phyloP scores from a whole-genome alignment of 2,113 vertebrate genomes.

The Centropus bengalensis region DNA sequence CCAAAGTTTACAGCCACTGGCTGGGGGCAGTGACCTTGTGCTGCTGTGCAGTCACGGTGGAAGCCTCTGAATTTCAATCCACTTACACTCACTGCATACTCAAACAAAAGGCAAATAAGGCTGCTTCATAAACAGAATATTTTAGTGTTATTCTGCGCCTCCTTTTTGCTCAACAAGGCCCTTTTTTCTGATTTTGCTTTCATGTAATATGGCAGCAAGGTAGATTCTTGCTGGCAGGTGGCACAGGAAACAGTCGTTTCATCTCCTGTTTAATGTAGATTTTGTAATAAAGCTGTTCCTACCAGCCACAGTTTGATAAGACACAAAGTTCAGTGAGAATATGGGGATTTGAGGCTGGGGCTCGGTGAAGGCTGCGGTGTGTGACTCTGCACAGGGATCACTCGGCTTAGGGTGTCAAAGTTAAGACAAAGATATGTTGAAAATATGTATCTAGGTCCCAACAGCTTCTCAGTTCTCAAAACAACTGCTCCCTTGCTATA shows the following conservation, averaged over 20 bases:
- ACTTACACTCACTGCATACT: not conserved
- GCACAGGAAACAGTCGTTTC: not conserved
- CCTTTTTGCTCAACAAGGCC: not conserved
- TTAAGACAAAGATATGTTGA: not conserved
- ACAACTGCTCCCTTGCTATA: not conserved
- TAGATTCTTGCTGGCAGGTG: not conserved
- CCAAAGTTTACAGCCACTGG: not conserved
- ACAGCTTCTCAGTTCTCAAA: not conserved
- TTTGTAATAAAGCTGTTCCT: conserved; percentile 12
- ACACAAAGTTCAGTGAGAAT: not conserved
- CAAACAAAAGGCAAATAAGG: not conserved
- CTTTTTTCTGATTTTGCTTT: not conserved
- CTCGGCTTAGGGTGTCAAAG: not conserved
- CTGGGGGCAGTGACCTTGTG: not conserved
- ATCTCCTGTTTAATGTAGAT: not conserved
- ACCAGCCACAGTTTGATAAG: not conserved
- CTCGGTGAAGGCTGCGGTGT: not conserved
- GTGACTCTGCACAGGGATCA: not conserved
- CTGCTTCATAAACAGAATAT: not conserved
- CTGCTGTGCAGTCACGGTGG: not conserved
- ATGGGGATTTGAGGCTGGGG: not conserved
- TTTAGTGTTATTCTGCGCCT: not conserved
- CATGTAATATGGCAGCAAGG: not conserved
- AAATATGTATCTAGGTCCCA: not conserved
- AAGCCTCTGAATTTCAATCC: not conserved